Evolutionary conservation across 2,113 vertebrate genomes (phyloP).

Genomic region (Nipponia nippon): DNA sequence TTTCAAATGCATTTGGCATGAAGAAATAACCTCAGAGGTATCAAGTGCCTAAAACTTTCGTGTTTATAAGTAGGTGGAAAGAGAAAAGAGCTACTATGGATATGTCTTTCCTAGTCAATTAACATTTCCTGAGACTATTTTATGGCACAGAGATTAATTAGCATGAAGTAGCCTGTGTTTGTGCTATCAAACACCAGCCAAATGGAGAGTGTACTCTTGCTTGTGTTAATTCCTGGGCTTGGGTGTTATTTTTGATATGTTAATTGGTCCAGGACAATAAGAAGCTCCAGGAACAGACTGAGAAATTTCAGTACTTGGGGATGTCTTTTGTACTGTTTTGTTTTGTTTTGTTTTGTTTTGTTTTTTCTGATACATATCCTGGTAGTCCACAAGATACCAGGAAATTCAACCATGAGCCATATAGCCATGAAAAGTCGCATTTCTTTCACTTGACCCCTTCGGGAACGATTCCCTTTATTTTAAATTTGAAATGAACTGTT

Average conservation of each 20-base stretch:
- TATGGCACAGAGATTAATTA: not conserved
- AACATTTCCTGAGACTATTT: not conserved
- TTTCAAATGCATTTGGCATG: not conserved
- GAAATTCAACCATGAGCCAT: not conserved
- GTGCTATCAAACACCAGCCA: not conserved
- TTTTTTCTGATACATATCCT: not conserved
- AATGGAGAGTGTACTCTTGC: rapidly evolving
- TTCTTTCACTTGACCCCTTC: not conserved
- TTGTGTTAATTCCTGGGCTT: not conserved
- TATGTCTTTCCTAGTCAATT: not conserved
- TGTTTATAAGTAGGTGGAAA: not conserved
- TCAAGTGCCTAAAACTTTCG: not conserved
- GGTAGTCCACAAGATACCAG: not conserved
- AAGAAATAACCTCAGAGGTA: not conserved
- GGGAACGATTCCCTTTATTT: not conserved
- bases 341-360: not conserved
- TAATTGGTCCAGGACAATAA: not conserved
- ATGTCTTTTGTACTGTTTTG: rapidly evolving
- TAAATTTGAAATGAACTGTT: not conserved
- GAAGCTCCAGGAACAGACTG: not conserved
- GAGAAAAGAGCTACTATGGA: not conserved
- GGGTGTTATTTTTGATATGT: not conserved
- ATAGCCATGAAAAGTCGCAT: not conserved
- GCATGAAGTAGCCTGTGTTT: not conserved
- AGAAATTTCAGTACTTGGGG: not conserved